Base-by-base conservation (phyloP, 2,888 invertebrate species). In the Phyto melanocephala region DNA sequence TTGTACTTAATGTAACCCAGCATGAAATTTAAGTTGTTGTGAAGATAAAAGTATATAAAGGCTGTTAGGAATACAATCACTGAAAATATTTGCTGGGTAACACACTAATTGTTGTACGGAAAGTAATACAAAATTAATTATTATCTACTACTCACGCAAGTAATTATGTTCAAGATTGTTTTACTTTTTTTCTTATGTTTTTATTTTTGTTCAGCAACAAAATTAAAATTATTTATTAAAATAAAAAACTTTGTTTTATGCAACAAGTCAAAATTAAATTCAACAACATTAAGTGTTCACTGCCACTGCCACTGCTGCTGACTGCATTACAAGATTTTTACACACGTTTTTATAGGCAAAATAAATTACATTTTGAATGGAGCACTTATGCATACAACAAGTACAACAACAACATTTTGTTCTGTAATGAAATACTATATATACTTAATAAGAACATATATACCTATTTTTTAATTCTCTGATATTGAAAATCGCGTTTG, bases 91-190 rank as follows among this genome's bases (percentile, higher is more conserved):
- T 40, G 13, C 11, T 63, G 68, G 68, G 54, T 50, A 68, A 8
- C 2, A n/a, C 5, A n/a, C 37, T 67, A 62, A 74, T 52, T 68
- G 33, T 42, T 63, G n/a, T 63, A 35, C 56, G 54, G 17, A 67
- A 67, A 71, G 45, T 67, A 81, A 74, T 78, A 71, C 70, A 78
- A 63, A 71, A 74, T 70, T 82, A 82, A 82, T 82, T 72, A 72
- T 67, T 67, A 82, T 79, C 67, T 71, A 56, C 56, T 79, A 71
- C 82, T 71, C 82, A 82, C 79, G 82, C 82, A 82, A 82, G 79
- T 70, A 65, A 79, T 79, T 75, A 82, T 80, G 72, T 45, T 74
- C 17, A 50, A 74, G 42, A 67, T 35, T 35, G 28, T 50, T 71
- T 71, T 65, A 33, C 7, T 35, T 65, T 47, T 1, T 40, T 15